Evolutionary conservation across 2,797 vertebrate genomes (phyloP).

Genomic region (Enteromius anoplus): DNA sequence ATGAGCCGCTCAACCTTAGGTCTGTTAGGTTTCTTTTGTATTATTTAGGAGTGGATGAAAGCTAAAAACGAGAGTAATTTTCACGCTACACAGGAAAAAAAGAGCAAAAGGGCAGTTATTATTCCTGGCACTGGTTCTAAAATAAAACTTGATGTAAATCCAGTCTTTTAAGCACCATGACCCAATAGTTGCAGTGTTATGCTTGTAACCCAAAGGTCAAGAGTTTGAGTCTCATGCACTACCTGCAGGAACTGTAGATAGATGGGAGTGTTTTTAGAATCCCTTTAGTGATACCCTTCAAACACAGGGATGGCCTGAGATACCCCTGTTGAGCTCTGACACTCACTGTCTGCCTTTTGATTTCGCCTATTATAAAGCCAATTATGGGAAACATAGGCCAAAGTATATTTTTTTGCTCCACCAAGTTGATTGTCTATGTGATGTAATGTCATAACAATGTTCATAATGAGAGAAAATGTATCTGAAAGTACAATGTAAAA

Average conservation of each 20-base stretch:
- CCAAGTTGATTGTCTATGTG: not conserved
- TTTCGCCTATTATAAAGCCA: not conserved
- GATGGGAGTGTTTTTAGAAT: not conserved
- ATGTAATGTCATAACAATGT: not conserved
- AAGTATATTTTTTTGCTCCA: not conserved
- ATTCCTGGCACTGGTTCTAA: not conserved
- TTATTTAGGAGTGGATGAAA: slow-evolving; percentile 22
- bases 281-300: not conserved
- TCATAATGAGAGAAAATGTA: not conserved
- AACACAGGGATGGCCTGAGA: not conserved
- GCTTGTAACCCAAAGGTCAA: not conserved
- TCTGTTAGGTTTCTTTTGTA: slow-evolving; percentile 31
- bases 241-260: not conserved
- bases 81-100: not conserved
- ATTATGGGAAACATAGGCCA: not conserved
- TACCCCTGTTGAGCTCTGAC: not conserved
- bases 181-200: not conserved
- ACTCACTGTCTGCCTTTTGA: not conserved
- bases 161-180: not conserved
- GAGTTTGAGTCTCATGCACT: not conserved
- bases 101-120: not conserved
- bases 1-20: not conserved
- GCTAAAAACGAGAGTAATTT: slow-evolving; percentile 5
- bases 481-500: not conserved
- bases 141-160: not conserved